Evolutionary conservation across 1,140 invertebrate genomes (phyloP).

Genomic region (Tribolium castaneum): DNA sequence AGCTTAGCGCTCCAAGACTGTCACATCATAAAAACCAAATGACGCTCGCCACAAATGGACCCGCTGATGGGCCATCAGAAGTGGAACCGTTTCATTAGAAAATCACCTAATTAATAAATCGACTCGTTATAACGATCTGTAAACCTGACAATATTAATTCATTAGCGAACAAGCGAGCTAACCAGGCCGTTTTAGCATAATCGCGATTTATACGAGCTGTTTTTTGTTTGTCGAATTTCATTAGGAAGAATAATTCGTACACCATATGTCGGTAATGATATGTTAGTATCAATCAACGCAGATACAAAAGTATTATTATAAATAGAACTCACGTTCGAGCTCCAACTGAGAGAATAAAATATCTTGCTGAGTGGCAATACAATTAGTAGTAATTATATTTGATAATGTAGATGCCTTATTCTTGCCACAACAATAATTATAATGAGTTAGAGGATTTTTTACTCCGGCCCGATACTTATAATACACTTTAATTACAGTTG

Average conservation of each 20-base stretch:
- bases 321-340: slow-evolving; percentile 35
- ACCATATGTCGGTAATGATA: slow-evolving; percentile 32
- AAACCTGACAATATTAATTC: slow-evolving; percentile 6
- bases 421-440: slow-evolving; percentile 42
- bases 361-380: slow-evolving; percentile 42
- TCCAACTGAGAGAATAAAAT: slow-evolving; percentile 43
- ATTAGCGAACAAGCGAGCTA: background rate
- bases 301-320: slow-evolving; percentile 40
- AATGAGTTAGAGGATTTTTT: slow-evolving; percentile 40
- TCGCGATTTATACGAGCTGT: background rate
- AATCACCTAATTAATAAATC: slow-evolving; percentile 10
- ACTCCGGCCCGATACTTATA: slow-evolving; percentile 32
- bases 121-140: background rate
- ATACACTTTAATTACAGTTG: slow-evolving; percentile 33
- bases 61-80: slow-evolving; percentile 3
- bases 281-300: slow-evolving; percentile 32
- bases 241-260: slow-evolving; percentile 24
- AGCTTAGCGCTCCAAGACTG: slow-evolving; percentile 26
- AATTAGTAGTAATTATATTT: slow-evolving; percentile 44
- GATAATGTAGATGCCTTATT: slow-evolving; percentile 39
- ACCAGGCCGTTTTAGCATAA: background rate
- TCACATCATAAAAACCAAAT: slow-evolving; percentile 26
- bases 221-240: background rate
- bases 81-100: slow-evolving; percentile 4
- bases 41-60: slow-evolving; percentile 10